Base-by-base conservation (phyloP, 2,888 invertebrate species). In the Leptinotarsa haldemani region DNA sequence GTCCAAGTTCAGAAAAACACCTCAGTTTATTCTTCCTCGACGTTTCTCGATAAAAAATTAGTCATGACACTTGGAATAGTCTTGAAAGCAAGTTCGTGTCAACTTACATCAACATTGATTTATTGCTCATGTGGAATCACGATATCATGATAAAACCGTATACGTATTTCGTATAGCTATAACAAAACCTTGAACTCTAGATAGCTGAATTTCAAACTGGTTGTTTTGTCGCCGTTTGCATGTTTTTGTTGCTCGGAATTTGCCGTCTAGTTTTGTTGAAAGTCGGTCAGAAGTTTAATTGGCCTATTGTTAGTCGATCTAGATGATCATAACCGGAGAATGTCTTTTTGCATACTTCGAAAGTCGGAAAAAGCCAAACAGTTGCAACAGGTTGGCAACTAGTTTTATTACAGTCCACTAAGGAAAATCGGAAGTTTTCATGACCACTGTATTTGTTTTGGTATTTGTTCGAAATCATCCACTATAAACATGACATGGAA, bases 261-360 rank as follows among this genome's bases (percentile, higher is more conserved):
- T 61, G n/a, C 18, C n/a, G 30, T 25, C 61, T n/a, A n/a, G 30
- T 30, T 61, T 61, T 15, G 16, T 1, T 2, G 40, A 61, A 61
- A 30, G 61, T 61, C 40, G 61, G 61, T 40, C 61, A 61, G 30
- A 18, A 61, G 61, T 30, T 30, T 61, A 61, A 61, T 61, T 61
- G 61, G 25, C 9, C 40, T 18, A 61, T 61, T 61, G 61, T 61
- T 61, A 5, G 30, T 15, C 40, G 61, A 16, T 30, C 61, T 61
- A 30, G 61, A 61, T 61, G 61, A 30, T 61, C 40, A 61, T 61
- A 61, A 56, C 22, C 22, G 56, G 13, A 56, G 22, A 56, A 40
- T 61, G 16, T 18, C n/a, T 30, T 40, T 15, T n/a, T 25, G 40
- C 12, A 61, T 16, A 61, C 7, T 40, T 25, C 56, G 18, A 30